Conservation (phyloP, 2,888 invertebrate species). For the Halictus quadricinctus region DNA sequence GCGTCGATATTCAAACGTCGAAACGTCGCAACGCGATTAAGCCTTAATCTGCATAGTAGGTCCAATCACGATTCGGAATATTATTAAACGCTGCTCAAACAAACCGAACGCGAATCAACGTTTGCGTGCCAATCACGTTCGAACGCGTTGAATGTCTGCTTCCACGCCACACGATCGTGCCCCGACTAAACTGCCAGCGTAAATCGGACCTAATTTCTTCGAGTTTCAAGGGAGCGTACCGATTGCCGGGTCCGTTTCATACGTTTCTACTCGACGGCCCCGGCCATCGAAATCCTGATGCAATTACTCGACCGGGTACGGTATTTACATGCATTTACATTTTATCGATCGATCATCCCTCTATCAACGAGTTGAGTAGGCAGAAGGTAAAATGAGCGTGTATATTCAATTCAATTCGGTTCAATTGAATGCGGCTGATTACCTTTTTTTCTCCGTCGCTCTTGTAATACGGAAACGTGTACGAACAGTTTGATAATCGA, state of each 20-base stretch:
- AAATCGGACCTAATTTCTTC: constrained; percentile 39
- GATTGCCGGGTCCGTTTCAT: background rate
- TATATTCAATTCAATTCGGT: background rate
- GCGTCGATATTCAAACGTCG: constrained; percentile 7
- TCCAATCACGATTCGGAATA: constrained; percentile 41
- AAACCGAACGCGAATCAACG: constrained; percentile 34
- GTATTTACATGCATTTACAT: background rate
- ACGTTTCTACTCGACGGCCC: background rate
- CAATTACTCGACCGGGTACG: background rate
- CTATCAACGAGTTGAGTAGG: background rate
- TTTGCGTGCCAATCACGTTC: constrained; percentile 45
- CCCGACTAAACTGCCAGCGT: background rate
- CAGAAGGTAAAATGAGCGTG: background rate
- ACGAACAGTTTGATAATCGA: background rate
- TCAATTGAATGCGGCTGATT: no score
- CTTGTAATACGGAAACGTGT: background rate
- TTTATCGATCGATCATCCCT: constrained; percentile 3
- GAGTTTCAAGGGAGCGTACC: background rate
- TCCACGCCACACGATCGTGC: background rate
- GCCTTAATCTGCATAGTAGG: constrained; percentile 28
- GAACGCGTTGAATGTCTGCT: constrained; percentile 21
- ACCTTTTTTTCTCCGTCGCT: background rate
- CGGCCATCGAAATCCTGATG: background rate
- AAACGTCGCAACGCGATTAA: constrained; percentile 31
- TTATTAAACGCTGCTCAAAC: constrained; percentile 45